Base-by-base conservation (phyloP, 2,797 vertebrate species). In the Spheniscus humboldti region DNA sequence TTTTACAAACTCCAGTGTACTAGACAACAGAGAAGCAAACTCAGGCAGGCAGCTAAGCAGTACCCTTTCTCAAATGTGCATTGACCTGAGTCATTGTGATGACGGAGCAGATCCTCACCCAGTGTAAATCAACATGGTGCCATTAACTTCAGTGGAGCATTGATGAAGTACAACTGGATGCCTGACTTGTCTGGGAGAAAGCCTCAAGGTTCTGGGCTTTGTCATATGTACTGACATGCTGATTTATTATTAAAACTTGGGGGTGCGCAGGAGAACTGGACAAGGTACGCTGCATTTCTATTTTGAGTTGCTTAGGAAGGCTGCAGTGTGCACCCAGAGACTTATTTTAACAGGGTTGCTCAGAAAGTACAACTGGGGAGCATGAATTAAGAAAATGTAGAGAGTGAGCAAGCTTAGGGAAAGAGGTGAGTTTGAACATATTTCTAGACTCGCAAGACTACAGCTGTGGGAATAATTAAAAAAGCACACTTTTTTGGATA, bases 401-500 rank as follows among this genome's bases (percentile, higher is more conserved):
- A 76, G 86, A 48, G 64, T 52, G 85, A 93, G 85, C 43, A 81
- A 73, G 55, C 87, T 75, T 78, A 63, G 91, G 68, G 71, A 69
- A 94, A 72, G 50, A 94, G 50, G 75, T 1, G 8, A 74, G 47
- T 78, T 69, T 63, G 81, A 88, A 72, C 18, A 6, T 62, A 89
- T 92, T 96, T 90, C 91, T 92, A 78, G 66, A 10, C 59, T 88
- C 3, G 0, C 78, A 91, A 66, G 93, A 77, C 57, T 86, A 90
- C 85, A 94, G 89, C 91, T 95, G 87, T 81, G 95, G 94, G 94
- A 95, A 95, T 95, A 95, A 96, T 96, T 95, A 52, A 53, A 92
- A 96, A 94, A 76, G 55, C 76, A 75, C 81, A 52, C 79, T 86
- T 97, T 92, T 92, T 88, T 27, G 45, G 85, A 88, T 91, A 93